phyloP scores from a whole-genome alignment of 2,888 invertebrate genomes.

The Zaprionus bogoriensis region DNA sequence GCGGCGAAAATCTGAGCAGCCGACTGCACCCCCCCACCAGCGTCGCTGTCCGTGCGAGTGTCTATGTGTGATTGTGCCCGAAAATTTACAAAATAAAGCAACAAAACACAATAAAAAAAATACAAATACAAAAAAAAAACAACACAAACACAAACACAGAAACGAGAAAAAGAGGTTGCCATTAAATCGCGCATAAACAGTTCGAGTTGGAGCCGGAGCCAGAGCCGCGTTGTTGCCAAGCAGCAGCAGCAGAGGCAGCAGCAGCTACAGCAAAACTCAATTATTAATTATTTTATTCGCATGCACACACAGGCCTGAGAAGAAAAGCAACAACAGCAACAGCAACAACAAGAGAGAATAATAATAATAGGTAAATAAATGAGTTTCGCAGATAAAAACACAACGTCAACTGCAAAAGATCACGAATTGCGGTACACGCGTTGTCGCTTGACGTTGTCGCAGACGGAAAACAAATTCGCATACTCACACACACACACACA shows the following conservation, averaged over 20 bases:
- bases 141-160: slow-evolving; percentile 34
- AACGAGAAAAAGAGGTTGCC: slow-evolving; percentile 6
- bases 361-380: slow-evolving; percentile 46
- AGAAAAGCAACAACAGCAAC: slow-evolving; percentile 18
- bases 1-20: slow-evolving; percentile 67
- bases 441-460: slow-evolving; percentile 57
- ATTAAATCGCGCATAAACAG: slow-evolving; percentile 39
- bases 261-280: slow-evolving; percentile 27
- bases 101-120: slow-evolving; percentile 21
- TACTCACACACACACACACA: slow-evolving; percentile 13
- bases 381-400: slow-evolving; percentile 60
- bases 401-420: slow-evolving; percentile 71
- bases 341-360: slow-evolving; percentile 16
- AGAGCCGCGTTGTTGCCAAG: slow-evolving; percentile 56
- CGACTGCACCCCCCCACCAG: neutral
- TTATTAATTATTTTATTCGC: slow-evolving; percentile 38
- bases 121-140: slow-evolving; percentile 28
- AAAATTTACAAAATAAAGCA: slow-evolving; percentile 24
- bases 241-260: slow-evolving; percentile 34
- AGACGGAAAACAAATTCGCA: slow-evolving; percentile 67
- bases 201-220: slow-evolving; percentile 19
- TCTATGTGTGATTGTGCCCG: slow-evolving; percentile 36
- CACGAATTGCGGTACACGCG: slow-evolving; percentile 66
- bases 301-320: slow-evolving; percentile 6
- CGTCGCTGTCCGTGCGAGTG: slow-evolving; percentile 60